phyloP scores from a whole-genome alignment of 2,797 vertebrate genomes.

The Sebastes iracundus region DNA sequence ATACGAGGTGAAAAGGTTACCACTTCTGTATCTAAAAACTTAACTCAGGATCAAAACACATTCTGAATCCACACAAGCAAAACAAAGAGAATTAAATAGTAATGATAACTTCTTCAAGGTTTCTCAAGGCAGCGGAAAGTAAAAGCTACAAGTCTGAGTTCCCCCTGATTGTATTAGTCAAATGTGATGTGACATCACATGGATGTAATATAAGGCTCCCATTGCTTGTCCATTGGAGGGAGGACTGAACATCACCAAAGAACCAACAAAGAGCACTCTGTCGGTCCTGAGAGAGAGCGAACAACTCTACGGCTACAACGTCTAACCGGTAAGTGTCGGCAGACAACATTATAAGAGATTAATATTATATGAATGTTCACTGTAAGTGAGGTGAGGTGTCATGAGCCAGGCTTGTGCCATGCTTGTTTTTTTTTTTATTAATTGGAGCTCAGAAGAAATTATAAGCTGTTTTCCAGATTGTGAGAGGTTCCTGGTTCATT shows the following conservation, averaged over 20 bases:
- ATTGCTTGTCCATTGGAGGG: slow-evolving; percentile 74
- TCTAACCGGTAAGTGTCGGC: slow-evolving; percentile 73
- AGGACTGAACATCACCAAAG: slow-evolving; percentile 75
- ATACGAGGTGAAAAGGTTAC: background rate
- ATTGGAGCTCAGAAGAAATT: background rate
- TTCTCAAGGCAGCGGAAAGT: slow-evolving; percentile 18
- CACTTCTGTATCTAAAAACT: background rate
- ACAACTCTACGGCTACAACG: slow-evolving; percentile 37
- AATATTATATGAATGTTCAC: slow-evolving; percentile 2
- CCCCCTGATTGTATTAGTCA: slow-evolving; percentile 78
- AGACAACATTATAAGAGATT: slow-evolving; percentile 2
- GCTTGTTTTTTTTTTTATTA: background rate
- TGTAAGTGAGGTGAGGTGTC: background rate
- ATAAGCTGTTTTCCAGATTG: slow-evolving; percentile 1
- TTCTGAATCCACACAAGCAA: background rate
- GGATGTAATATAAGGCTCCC: slow-evolving; percentile 78
- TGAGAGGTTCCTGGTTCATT: background rate
- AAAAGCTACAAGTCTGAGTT: slow-evolving; percentile 40
- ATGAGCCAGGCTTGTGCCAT: background rate
- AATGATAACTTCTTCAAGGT: background rate
- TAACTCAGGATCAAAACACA: background rate
- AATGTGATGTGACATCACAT: slow-evolving; percentile 86
- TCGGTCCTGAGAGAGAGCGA: slow-evolving; percentile 61
- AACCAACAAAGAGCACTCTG: slow-evolving; percentile 79
- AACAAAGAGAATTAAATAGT: background rate